phyloP scores from a whole-genome alignment of 2,797 vertebrate species.

The Thalassophryne amazonica region DNA sequence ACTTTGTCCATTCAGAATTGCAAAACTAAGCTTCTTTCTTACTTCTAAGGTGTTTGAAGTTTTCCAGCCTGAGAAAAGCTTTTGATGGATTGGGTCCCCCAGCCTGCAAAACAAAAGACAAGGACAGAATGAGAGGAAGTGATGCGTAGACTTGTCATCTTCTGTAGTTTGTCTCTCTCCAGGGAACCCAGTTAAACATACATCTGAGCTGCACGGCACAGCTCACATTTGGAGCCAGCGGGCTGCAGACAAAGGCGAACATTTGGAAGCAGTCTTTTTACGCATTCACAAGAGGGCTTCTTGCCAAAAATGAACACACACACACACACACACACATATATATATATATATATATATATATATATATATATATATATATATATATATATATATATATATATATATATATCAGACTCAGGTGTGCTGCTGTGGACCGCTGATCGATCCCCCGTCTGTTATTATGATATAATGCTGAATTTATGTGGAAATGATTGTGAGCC shows the following conservation, averaged over 20 bases:
- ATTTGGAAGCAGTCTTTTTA: slow-evolving; percentile 48
- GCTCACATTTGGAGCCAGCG: slow-evolving; percentile 45
- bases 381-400: too few relatives aligned
- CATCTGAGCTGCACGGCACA: slow-evolving; percentile 35
- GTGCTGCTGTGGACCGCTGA: too few relatives aligned
- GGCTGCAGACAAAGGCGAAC: slow-evolving; percentile 48
- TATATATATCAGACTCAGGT: too few relatives aligned
- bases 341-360: too few relatives aligned
- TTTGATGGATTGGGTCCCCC: slow-evolving; percentile 48
- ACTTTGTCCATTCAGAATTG: slow-evolving; percentile 21
- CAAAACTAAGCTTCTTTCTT: slow-evolving; percentile 5
- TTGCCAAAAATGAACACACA: slow-evolving; percentile 12
- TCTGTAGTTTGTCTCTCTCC: slow-evolving; percentile 50
- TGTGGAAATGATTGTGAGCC: too few relatives aligned
- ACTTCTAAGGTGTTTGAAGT: slow-evolving; percentile 27
- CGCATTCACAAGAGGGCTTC: slow-evolving; percentile 13
- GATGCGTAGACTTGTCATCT: slow-evolving; percentile 61
- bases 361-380: too few relatives aligned
- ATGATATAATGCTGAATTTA: too few relatives aligned
- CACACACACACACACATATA: too few relatives aligned
- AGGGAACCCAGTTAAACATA: slow-evolving; percentile 67
- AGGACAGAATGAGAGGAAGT: slow-evolving; percentile 54
- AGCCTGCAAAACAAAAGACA: slow-evolving; percentile 56
- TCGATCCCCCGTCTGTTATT: too few relatives aligned
- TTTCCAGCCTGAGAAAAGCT: slow-evolving; percentile 33